Evolutionary conservation across 2,113 vertebrate species (phyloP).

Genomic region (Leptocoma aspasia): DNA sequence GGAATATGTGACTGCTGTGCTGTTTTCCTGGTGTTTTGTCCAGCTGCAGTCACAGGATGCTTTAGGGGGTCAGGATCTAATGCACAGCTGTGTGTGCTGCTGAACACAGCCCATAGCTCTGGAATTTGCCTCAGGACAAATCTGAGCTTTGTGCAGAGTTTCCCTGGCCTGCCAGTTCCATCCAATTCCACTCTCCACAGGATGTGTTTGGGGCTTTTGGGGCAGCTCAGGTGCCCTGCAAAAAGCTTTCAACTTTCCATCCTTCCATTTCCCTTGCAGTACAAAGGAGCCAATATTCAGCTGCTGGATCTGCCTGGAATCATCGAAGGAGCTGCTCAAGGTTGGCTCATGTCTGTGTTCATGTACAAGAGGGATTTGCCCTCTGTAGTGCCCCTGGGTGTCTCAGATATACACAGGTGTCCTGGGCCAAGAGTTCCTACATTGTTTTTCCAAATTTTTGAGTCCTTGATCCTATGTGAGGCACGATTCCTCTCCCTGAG

Average conservation of each 20-base stretch:
- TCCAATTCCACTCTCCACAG: neutral
- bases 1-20: neutral
- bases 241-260: neutral
- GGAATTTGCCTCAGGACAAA: neutral
- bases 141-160: neutral
- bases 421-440: neutral
- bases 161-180: neutral
- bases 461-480: neutral
- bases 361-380: neutral
- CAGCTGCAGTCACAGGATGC: neutral
- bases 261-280: conserved; percentile 72
- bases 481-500: neutral
- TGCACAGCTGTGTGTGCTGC: accelerated
- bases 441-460: neutral
- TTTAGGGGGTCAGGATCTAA: neutral
- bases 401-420: neutral
- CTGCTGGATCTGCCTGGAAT: conserved; percentile 96
- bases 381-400: neutral
- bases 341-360: conserved; percentile 59
- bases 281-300: conserved; percentile 98
- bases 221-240: neutral
- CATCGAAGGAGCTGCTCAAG: conserved; percentile 97
- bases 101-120: neutral
- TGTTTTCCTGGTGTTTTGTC: neutral
- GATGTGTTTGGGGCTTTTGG: neutral